Conservation (phyloP, 2,797 vertebrate genomes). For the Pseudochirops corinnae region DNA sequence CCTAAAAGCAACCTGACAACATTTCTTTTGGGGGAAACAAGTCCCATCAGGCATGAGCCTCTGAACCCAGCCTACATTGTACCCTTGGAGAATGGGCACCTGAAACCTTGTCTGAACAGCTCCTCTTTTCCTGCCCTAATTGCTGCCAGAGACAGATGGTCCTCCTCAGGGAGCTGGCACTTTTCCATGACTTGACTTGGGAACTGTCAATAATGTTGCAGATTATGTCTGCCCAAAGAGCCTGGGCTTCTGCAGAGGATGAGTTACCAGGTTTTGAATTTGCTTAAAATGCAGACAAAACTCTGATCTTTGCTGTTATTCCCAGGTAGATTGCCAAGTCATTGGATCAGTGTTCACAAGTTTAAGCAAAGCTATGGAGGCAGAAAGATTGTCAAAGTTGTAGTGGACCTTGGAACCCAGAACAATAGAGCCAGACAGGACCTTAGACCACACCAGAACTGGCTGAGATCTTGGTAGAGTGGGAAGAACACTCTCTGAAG, state of each 20-base stretch:
- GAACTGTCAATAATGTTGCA: not conserved
- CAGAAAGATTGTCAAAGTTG: not conserved
- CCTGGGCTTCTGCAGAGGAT: not conserved
- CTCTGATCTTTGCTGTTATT: not conserved
- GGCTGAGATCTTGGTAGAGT: not conserved
- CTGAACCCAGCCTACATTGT: not conserved
- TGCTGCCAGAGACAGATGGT: not conserved
- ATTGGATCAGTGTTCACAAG: not conserved
- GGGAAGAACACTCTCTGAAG: not conserved
- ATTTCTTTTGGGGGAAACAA: not conserved
- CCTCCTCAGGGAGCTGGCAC: not conserved
- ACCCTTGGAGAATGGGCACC: not conserved
- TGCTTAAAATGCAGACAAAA: not conserved
- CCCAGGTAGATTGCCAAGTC: not conserved
- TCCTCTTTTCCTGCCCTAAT: not conserved
- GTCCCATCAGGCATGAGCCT: not conserved
- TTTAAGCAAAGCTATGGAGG: not conserved
- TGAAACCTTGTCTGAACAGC: not conserved
- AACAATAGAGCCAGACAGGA: not conserved
- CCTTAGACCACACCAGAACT: not conserved
- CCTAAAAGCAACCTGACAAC: not conserved
- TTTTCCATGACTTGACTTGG: not conserved
- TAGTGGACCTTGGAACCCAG: not conserved
- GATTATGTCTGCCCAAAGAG: not conserved
- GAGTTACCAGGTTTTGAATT: not conserved